Evolutionary conservation across 2,113 vertebrate genomes (phyloP).

Genomic region (Nothoprocta perdicaria): DNA sequence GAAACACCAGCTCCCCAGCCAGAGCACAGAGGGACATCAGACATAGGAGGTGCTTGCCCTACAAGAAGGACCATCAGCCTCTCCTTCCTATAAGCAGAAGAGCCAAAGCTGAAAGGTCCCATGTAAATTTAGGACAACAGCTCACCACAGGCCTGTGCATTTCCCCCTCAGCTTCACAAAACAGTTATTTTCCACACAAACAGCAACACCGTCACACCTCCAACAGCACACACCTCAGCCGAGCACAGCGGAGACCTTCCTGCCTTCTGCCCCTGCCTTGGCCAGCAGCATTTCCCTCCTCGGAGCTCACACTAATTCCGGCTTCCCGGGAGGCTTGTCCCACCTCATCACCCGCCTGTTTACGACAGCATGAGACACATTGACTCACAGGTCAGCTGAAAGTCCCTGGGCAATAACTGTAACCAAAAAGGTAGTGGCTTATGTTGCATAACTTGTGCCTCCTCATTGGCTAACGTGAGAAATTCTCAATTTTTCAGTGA

Average conservation of each 20-base stretch:
- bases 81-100: fast-evolving
- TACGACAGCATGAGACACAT: fast-evolving
- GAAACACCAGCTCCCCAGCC: neutral
- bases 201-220: neutral
- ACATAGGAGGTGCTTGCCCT: neutral
- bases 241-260: neutral
- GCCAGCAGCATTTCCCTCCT: neutral
- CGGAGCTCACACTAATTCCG: neutral
- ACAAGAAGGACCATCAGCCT: neutral
- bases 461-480: neutral
- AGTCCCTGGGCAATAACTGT: neutral
- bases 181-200: neutral
- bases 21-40: neutral
- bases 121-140: fast-evolving
- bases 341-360: neutral
- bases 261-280: neutral
- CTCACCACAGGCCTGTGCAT: neutral
- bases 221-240: neutral
- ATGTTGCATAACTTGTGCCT: neutral
- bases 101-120: neutral
- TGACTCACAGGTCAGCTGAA: neutral
- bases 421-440: neutral
- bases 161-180: neutral
- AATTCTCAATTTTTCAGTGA: neutral
- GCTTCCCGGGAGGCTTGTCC: neutral